Conservation (phyloP, 2,797 vertebrate species). For the Sebastes trivittatus region DNA sequence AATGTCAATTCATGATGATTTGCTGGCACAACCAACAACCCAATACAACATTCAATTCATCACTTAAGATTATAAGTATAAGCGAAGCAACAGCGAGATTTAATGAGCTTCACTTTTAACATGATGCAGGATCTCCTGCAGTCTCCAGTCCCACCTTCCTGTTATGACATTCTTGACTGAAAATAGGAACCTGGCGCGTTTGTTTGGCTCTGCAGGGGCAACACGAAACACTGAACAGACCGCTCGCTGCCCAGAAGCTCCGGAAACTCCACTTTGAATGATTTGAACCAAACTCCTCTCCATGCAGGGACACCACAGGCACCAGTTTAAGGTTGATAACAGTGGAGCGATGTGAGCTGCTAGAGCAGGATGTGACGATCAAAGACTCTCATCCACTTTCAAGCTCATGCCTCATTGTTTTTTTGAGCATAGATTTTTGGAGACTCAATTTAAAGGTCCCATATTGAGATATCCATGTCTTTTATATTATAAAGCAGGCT, state of each 20-base stretch:
- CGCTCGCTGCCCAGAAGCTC: not conserved
- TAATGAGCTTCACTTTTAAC: not conserved
- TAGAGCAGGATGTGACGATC: too few relatives aligned
- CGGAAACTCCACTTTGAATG: not conserved
- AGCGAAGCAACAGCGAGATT: not conserved
- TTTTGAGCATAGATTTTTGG: too few relatives aligned
- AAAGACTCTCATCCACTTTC: too few relatives aligned
- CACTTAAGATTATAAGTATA: too few relatives aligned
- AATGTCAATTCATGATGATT: not conserved
- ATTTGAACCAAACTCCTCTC: not conserved
- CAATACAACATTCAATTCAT: not conserved
- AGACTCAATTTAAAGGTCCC: too few relatives aligned
- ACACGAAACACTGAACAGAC: constrained; percentile 20
- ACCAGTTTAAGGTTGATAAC: not conserved
- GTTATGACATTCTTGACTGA: constrained; percentile 29
- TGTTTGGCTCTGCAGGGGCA: constrained; percentile 19
- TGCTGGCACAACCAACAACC: not conserved
- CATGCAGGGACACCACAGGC: not conserved
- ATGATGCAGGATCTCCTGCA: not conserved
- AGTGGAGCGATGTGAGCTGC: too few relatives aligned
- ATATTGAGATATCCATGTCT: too few relatives aligned
- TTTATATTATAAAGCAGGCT: too few relatives aligned
- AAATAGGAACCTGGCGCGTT: not conserved
- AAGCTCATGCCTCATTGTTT: too few relatives aligned
- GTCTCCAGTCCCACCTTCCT: constrained; percentile 4